These are phyloP conservation scores for Cotesia congregata DNA, from an alignment of 2,888 invertebrate species.

Conservation along the genomic window DNA sequence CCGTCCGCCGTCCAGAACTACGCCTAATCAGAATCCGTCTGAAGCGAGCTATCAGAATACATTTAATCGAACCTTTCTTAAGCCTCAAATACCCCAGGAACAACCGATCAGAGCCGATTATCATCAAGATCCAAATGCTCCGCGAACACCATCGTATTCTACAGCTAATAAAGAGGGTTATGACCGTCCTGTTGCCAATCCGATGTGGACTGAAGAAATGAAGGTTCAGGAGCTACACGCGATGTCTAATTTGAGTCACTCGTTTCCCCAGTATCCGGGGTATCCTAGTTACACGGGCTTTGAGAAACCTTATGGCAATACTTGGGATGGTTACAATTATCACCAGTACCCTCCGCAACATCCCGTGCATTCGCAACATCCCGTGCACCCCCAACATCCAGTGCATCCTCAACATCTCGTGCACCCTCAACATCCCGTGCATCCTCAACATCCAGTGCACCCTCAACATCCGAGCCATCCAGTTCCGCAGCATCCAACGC, in stretches of 20 bases:
- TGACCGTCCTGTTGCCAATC: conserved; percentile 54
- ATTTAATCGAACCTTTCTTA: conserved; percentile 73
- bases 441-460: no score
- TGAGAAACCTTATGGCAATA: conserved; percentile 68
- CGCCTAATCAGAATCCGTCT: conserved; percentile 70
- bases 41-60: conserved; percentile 69
- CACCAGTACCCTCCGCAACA: conserved; percentile 71
- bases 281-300: conserved; percentile 74
- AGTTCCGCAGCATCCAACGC: background rate
- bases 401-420: conserved; percentile 14
- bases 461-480: background rate
- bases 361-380: background rate
- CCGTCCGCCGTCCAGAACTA: conserved; percentile 75
- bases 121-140: conserved; percentile 47
- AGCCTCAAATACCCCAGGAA: conserved; percentile 77
- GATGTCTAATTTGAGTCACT: conserved; percentile 57
- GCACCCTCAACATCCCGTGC: background rate
- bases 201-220: conserved; percentile 64
- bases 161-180: conserved; percentile 52
- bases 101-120: conserved; percentile 69
- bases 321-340: conserved; percentile 72
- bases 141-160: conserved; percentile 45
- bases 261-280: conserved; percentile 66
- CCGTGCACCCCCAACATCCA: background rate
- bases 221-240: conserved; percentile 65